Conservation (phyloP, 2,113 vertebrate species). For the Potamarius usumacintae region DNA sequence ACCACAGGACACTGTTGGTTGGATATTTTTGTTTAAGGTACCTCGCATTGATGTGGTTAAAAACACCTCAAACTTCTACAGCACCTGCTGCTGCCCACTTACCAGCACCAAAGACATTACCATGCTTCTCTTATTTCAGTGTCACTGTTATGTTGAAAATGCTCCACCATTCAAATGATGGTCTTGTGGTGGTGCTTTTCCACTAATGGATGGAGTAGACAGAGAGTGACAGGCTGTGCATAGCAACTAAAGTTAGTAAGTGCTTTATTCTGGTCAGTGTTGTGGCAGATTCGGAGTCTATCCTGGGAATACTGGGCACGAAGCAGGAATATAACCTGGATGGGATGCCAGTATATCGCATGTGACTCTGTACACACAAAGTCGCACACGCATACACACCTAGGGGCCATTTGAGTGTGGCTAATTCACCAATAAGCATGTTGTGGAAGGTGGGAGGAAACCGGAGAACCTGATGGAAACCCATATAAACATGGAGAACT, state of each 20-base stretch:
- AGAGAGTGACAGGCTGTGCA: background rate
- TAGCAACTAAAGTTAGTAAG: background rate
- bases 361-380: background rate
- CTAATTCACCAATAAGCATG: background rate
- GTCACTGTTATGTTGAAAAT: constrained; percentile 6
- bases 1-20: background rate
- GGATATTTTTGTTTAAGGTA: background rate
- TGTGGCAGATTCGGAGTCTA: background rate
- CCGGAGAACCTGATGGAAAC: background rate
- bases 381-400: background rate
- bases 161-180: background rate
- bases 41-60: background rate
- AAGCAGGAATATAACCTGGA: background rate
- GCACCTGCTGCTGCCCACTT: background rate
- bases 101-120: background rate
- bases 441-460: background rate
- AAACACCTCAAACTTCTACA: background rate
- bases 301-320: background rate
- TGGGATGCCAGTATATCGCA: background rate
- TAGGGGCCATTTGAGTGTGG: background rate
- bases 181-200: background rate
- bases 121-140: constrained; percentile 1
- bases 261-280: background rate
- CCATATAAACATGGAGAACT: background rate
- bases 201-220: background rate